phyloP scores from a whole-genome alignment of 2,797 vertebrate species.

The Gadopsis bispinosus region DNA sequence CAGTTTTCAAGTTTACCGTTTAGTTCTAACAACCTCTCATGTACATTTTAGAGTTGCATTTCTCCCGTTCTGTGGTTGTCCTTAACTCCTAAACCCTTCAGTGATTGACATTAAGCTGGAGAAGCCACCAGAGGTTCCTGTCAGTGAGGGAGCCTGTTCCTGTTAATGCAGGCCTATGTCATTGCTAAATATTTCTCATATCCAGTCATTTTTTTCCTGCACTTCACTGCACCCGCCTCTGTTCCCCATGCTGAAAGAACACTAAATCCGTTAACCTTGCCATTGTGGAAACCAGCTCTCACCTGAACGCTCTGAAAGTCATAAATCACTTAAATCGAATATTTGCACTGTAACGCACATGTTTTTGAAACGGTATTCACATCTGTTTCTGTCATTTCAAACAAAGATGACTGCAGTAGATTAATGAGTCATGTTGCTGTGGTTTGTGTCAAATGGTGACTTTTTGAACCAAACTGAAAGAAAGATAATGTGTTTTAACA shows the following conservation, averaged over 20 bases:
- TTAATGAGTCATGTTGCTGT: conserved; percentile 12
- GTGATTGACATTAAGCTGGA: conserved; percentile 99
- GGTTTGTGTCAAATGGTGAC: conserved; percentile 17
- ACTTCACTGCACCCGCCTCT: conserved; percentile 78
- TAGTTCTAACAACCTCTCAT: background rate
- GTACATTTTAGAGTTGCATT: background rate
- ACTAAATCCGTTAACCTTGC: conserved; percentile 75
- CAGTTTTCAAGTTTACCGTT: background rate
- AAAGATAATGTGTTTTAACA: conserved; percentile 30
- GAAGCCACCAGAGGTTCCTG: conserved; percentile 93
- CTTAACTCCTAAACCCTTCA: conserved; percentile 87
- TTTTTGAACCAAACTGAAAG: conserved; percentile 52
- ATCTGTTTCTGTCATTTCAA: conserved; percentile 31
- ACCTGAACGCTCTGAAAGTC: conserved; percentile 83
- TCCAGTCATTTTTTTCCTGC: conserved; percentile 67
- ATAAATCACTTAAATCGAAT: conserved; percentile 49
- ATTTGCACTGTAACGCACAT: conserved; percentile 62
- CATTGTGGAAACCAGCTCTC: conserved; percentile 83
- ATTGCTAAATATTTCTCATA: conserved; percentile 50
- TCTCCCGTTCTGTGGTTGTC: conserved; percentile 46
- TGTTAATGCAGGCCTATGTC: conserved; percentile 87
- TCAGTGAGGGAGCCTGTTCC: conserved; percentile 94
- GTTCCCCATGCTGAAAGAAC: conserved; percentile 65
- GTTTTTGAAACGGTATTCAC: conserved; percentile 35
- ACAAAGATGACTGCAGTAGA: conserved; percentile 8